Conservation (phyloP, 1,140 invertebrate genomes). For the Geopemphigus sp. region DNA sequence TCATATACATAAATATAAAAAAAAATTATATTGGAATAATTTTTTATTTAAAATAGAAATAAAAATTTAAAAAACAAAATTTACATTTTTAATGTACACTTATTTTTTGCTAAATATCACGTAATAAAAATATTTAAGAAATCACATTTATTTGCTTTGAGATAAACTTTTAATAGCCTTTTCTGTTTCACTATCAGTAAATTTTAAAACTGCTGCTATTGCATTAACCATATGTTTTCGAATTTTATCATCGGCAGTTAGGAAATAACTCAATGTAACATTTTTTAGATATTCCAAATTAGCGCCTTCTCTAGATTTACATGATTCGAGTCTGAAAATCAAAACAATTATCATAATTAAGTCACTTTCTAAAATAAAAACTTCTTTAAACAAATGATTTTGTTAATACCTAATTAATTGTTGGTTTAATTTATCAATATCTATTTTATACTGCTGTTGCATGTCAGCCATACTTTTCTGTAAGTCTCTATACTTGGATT, state of each 20-base stretch:
- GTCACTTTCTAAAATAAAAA: too few relatives aligned
- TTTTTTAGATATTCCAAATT: conserved; percentile 90
- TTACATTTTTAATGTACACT: neutral
- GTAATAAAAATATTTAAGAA: neutral
- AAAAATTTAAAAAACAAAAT: neutral
- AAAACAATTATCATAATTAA: neutral
- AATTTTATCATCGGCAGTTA: conserved; percentile 67
- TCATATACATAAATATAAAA: neutral
- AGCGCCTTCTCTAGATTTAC: conserved; percentile 76
- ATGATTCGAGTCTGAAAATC: conserved; percentile 67
- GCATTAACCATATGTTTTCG: conserved; percentile 84
- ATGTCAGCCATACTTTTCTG: conserved; percentile 61
- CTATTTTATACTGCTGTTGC: conserved; percentile 62
- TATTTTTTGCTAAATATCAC: conserved; percentile 6
- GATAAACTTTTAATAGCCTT: conserved; percentile 43
- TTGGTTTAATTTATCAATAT: conserved; percentile 61
- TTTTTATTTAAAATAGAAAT: neutral
- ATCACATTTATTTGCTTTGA: conserved; percentile 20
- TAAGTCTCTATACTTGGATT: conserved; percentile 66
- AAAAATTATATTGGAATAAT: neutral
- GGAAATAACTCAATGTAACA: conserved; percentile 78
- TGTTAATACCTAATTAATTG: conserved; percentile 60
- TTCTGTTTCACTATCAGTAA: conserved; percentile 67
- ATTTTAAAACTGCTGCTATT: conserved; percentile 79
- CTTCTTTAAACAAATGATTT: neutral